Evolutionary conservation across 2,797 vertebrate species (phyloP).

Genomic region (Spheniscus humboldti): DNA sequence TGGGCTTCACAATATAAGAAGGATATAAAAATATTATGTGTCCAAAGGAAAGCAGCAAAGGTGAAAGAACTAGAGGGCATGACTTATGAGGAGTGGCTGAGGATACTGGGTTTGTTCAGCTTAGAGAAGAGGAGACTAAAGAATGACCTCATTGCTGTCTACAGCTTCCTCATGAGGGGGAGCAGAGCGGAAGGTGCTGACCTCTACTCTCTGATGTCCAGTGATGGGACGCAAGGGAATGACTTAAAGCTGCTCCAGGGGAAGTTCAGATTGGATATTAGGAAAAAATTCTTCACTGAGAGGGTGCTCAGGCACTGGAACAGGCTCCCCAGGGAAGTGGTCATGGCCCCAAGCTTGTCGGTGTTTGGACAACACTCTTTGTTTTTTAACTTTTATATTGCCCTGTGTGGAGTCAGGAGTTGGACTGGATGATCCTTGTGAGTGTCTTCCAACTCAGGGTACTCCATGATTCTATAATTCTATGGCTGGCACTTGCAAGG

Average conservation of each 20-base stretch:
- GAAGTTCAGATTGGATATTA: neutral
- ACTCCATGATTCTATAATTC: neutral
- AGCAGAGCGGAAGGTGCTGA: neutral
- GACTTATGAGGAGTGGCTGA: neutral
- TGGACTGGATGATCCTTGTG: fast-evolving
- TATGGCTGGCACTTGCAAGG: neutral
- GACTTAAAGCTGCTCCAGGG: neutral
- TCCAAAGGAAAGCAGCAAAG: neutral
- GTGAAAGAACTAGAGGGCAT: neutral
- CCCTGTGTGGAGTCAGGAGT: neutral
- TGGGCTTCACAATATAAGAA: neutral
- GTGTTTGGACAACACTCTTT: neutral
- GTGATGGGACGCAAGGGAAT: neutral
- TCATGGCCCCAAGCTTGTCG: neutral
- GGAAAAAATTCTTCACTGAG: neutral
- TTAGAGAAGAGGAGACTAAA: neutral
- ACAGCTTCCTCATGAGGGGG: neutral
- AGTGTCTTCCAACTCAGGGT: neutral
- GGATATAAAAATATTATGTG: neutral
- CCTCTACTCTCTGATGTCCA: neutral
- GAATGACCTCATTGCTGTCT: neutral
- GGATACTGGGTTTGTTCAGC: neutral
- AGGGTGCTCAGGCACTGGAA: neutral
- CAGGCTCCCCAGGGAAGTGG: neutral
- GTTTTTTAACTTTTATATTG: neutral